Base-by-base conservation (phyloP, 2,888 invertebrate genomes). In the Pterobdella sp. region DNA sequence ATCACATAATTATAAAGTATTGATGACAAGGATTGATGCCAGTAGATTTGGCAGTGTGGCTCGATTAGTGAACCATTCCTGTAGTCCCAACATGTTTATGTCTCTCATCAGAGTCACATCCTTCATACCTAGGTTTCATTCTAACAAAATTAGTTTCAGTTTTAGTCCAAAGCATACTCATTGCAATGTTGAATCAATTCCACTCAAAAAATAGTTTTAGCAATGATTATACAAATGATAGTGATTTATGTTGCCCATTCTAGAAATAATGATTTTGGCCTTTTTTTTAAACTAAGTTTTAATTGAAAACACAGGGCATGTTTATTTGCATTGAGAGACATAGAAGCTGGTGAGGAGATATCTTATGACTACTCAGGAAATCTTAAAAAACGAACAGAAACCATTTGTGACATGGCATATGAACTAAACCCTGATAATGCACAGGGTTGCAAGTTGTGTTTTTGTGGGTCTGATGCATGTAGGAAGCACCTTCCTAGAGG, bases 1-100 rank as follows among this genome's bases (percentile, higher is more conserved):
- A n/a, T n/a, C n/a, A 56, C n/a, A 56, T n/a, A 56, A 3, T 4
- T 56, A 56, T n/a, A 56, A n/a, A 56, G 60, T 56, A 26, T 26
- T 56, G 26, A 22, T 26, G 60, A 71, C 71, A 56, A 36, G 93
- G 73, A 97, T 99, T 75, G 98, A 99, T 85, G 98, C 98, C 0
- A 97, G 97, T 0, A 85, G 88, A 79, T 94, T 92, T 84, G 98
- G 98, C 49, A 97, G 96, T 82, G 89, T 93, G 75, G 96, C 97
- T 0, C 87, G 98, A 60, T 99, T 97, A 81, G 95, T 98, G 79
- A 99, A 99, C 84, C 98, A 99, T 83, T 95, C 95, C 66, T 99
- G 98, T 83, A 94, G 96, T 79, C 98, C 98, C 0, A 98, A 98
- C 84, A 32, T 71, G 4, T 71, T 71, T 63, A 71, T 71, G 71